Percentiles rank a stretch among this genome's conserved stretches.
phyloP scores from a whole-genome alignment of 2,888 invertebrate genomes.

The Erpobdella octoculata region DNA sequence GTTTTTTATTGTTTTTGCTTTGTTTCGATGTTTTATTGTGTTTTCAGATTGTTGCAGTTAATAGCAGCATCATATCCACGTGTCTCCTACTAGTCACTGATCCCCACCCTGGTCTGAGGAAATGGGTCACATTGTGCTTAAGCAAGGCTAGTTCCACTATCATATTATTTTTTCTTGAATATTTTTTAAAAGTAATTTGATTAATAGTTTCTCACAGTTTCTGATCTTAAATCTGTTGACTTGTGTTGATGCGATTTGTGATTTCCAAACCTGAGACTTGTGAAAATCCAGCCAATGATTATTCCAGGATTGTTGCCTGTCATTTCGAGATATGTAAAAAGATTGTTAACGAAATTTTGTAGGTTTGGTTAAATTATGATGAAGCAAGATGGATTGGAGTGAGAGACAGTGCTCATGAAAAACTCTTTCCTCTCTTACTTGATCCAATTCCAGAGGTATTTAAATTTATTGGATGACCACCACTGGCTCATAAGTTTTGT shows the following conservation, averaged over 20 bases:
- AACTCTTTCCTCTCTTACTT: conserved; percentile 70
- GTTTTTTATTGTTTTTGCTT: too few species aligned
- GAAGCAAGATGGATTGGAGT: conserved; percentile 76
- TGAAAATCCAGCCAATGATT: too few species aligned
- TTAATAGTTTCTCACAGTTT: too few species aligned
- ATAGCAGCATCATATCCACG: conserved; percentile 79
- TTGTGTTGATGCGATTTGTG: too few species aligned
- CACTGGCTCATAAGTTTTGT: background rate
- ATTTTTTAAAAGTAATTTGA: too few species aligned
- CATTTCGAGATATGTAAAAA: too few species aligned
- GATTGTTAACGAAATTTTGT: too few species aligned
- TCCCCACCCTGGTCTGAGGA: conserved; percentile 44
- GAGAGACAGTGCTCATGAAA: conserved; percentile 89
- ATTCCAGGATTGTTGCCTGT: too few species aligned
- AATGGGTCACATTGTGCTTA: conserved; percentile 84
- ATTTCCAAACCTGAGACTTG: too few species aligned
- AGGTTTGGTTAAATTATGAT: conserved; percentile 51
- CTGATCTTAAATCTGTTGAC: too few species aligned
- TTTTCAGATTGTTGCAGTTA: conserved; percentile 67
- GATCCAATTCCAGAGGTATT: conserved; percentile 77
- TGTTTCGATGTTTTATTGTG: background rate
- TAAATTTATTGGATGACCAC: background rate
- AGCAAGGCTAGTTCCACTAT: conserved; percentile 58
- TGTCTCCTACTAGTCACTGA: conserved; percentile 81
- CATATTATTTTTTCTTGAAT: too few species aligned